These are phyloP conservation scores for Leptarthrus brevirostris DNA, from an alignment of 2,888 invertebrate genomes.

Conservation along the genomic window DNA sequence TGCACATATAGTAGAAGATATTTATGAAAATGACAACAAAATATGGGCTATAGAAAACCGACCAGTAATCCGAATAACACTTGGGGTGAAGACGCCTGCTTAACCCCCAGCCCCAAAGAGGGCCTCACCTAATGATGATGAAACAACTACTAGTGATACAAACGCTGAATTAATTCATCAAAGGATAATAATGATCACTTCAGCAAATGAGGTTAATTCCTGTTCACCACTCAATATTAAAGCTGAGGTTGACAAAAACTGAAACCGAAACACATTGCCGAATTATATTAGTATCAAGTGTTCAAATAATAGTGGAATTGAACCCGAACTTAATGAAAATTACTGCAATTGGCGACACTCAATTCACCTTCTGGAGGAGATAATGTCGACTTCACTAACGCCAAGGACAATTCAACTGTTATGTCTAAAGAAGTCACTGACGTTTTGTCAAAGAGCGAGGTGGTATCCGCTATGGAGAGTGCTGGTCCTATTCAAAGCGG, in stretches of 20 bases:
- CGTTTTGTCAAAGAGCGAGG: too few species aligned
- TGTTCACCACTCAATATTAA: too few species aligned
- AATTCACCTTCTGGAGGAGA: slow-evolving; percentile 57
- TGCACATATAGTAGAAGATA: too few species aligned
- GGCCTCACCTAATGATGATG: slow-evolving; percentile 75
- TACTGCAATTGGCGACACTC: slow-evolving; percentile 57
- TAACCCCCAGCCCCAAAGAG: slow-evolving; percentile 79
- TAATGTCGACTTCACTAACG: slow-evolving; percentile 70
- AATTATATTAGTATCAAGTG: slow-evolving; percentile 54
- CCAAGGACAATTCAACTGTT: slow-evolving; percentile 76
- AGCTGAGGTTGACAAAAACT: too few species aligned
- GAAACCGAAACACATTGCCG: slow-evolving; percentile 61
- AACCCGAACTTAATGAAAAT: slow-evolving; percentile 63
- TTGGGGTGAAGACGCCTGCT: slow-evolving; percentile 84
- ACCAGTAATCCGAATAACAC: slow-evolving; percentile 69
- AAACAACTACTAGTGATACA: slow-evolving; percentile 54
- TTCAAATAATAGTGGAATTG: slow-evolving; percentile 56
- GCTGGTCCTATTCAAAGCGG: too few species aligned
- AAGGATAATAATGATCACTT: slow-evolving; percentile 61
- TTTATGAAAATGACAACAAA: slow-evolving; percentile 53
- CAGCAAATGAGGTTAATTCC: slow-evolving; percentile 60
- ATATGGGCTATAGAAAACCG: slow-evolving; percentile 51
- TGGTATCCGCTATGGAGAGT: too few species aligned
- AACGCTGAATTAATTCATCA: slow-evolving; percentile 54
- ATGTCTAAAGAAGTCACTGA: slow-evolving; percentile 83